Evolutionary conservation across 1,140 invertebrate genomes (phyloP).

Genomic region (Bombus sylvicola): DNA sequence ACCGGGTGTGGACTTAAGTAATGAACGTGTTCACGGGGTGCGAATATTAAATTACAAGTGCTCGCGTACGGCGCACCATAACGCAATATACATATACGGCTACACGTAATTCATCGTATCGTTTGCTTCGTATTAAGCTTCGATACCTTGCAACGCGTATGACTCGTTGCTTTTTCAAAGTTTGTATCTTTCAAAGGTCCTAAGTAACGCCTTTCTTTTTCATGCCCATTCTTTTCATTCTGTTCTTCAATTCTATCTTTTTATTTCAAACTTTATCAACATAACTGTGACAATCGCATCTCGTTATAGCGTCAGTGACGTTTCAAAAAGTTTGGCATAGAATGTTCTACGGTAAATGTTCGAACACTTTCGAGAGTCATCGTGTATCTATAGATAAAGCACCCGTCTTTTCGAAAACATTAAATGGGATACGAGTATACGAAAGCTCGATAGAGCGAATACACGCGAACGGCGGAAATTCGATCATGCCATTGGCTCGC

Average conservation of each 20-base stretch:
- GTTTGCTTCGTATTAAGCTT: not conserved
- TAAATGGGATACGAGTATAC: slow-evolving; percentile 32
- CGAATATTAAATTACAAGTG: slow-evolving; percentile 76
- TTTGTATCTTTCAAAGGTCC: not conserved
- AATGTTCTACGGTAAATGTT: not conserved
- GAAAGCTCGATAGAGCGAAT: slow-evolving; percentile 11
- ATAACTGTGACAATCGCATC: too few relatives aligned
- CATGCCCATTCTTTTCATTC: not conserved
- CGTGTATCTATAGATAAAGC: not conserved
- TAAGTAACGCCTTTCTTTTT: not conserved
- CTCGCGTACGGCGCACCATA: slow-evolving; percentile 16
- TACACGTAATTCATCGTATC: not conserved
- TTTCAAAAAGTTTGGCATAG: not conserved
- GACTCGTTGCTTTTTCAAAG: not conserved
- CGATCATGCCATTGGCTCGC: slow-evolving; percentile 65
- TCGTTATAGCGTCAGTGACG: too few relatives aligned
- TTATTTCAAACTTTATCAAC: not conserved
- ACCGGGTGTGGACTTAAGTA: slow-evolving; percentile 73
- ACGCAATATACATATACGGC: not conserved
- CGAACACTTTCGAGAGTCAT: not conserved
- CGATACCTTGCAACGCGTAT: not conserved
- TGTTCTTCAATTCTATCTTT: not conserved
- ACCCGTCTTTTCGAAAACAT: slow-evolving; percentile 14
- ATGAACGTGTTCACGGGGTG: slow-evolving; percentile 69
- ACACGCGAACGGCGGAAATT: slow-evolving; percentile 59